These are phyloP conservation scores for Andricus curvator DNA, from an alignment of 2,888 invertebrate genomes.

Conservation along the genomic window DNA sequence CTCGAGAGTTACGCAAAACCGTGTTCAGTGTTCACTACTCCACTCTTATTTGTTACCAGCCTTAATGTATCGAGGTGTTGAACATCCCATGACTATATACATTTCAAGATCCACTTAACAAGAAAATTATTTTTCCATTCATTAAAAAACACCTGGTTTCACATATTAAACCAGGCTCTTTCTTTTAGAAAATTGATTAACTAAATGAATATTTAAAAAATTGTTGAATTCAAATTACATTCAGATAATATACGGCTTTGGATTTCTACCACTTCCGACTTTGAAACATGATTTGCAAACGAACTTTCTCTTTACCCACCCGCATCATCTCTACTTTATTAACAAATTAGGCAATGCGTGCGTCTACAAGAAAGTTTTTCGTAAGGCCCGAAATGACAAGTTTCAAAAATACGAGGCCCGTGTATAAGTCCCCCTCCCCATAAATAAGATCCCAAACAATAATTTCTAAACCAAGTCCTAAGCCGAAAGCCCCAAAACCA, in stretches of 20 bases:
- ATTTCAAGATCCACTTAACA: not conserved
- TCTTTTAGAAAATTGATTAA: not conserved
- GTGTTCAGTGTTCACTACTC: conserved; percentile 56
- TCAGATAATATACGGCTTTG: conserved; percentile 9
- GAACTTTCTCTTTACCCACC: conserved; percentile 35
- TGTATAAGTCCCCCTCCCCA: too few relatives aligned
- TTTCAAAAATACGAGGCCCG: too few relatives aligned
- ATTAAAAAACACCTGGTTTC: not conserved
- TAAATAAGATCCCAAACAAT: too few relatives aligned
- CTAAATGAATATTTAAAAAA: not conserved
- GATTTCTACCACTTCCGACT: not conserved
- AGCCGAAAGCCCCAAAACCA: too few relatives aligned
- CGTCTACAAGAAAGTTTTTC: too few relatives aligned
- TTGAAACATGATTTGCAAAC: conserved; percentile 11
- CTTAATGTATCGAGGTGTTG: conserved; percentile 45
- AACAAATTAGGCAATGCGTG: not conserved
- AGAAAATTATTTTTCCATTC: conserved; percentile 1
- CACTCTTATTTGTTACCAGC: conserved; percentile 49
- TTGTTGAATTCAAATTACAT: not conserved
- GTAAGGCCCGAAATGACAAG: too few relatives aligned
- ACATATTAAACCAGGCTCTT: too few relatives aligned
- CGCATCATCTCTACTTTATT: conserved; percentile 15
- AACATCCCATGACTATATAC: not conserved
- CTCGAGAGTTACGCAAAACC: conserved; percentile 59
- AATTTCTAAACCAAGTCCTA: too few relatives aligned